Evolutionary conservation across 2,797 vertebrate genomes (phyloP).

Genomic region (Cirrhinus molitorella): DNA sequence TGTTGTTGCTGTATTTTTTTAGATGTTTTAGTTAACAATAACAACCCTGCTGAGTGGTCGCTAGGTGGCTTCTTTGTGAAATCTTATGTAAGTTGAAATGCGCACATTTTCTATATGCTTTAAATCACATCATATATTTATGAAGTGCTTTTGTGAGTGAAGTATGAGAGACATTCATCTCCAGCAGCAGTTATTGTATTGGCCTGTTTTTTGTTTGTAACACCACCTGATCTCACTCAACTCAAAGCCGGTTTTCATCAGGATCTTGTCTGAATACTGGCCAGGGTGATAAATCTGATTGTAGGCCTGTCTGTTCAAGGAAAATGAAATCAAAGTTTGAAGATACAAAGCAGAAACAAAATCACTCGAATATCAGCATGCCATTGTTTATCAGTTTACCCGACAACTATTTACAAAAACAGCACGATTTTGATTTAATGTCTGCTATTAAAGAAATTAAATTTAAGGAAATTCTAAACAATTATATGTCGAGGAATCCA

Average conservation of each 20-base stretch:
- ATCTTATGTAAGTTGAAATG: background rate
- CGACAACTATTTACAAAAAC: background rate
- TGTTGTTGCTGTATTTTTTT: background rate
- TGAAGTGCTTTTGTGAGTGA: constrained; percentile 8
- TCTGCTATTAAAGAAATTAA: background rate
- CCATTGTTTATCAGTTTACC: background rate
- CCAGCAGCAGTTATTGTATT: background rate
- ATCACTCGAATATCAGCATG: background rate
- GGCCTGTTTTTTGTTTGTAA: constrained; percentile 17
- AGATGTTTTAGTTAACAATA: background rate
- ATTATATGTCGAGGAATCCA: constrained; percentile 1
- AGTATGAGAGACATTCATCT: background rate
- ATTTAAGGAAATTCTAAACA: background rate
- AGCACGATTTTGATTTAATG: background rate
- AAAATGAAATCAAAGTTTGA: constrained; percentile 11
- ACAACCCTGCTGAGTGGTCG: background rate
- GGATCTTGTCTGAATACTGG: background rate
- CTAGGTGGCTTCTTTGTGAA: background rate
- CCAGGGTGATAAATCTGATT: constrained; percentile 8
- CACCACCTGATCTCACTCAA: background rate
- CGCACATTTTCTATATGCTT: background rate
- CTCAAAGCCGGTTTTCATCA: constrained; percentile 3
- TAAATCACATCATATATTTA: background rate
- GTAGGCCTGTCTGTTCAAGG: background rate
- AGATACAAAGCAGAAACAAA: background rate